Conservation (phyloP, 2,888 invertebrate genomes). For the Portevinia maculata region DNA sequence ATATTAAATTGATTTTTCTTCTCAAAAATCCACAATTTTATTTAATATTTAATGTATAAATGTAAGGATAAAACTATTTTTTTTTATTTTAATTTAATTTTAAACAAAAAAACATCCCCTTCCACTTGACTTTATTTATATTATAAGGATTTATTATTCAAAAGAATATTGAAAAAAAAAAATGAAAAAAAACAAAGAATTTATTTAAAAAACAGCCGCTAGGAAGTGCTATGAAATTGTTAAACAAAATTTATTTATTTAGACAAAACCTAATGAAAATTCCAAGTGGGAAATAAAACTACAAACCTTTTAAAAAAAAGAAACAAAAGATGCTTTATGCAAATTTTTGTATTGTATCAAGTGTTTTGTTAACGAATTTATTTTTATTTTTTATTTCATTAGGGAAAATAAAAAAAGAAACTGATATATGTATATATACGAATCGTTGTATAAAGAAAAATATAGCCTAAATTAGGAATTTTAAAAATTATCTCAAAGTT, state of each 20-base stretch:
- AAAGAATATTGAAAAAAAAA: too few relatives aligned
- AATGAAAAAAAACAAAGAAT: too few relatives aligned
- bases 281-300: constrained; percentile 29
- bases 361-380: constrained; percentile 74
- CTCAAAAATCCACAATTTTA: constrained; percentile 39
- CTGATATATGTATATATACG: background rate
- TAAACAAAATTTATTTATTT: constrained; percentile 33
- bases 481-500: constrained; percentile 47
- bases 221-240: constrained; percentile 12
- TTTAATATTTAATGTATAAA: constrained; percentile 55
- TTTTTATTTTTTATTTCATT: constrained; percentile 46
- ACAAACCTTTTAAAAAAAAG: constrained; percentile 10
- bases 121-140: constrained; percentile 44
- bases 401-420: constrained; percentile 9
- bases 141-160: constrained; percentile 20
- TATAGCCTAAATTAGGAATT: constrained; percentile 64
- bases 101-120: constrained; percentile 19
- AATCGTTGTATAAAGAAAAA: constrained; percentile 44
- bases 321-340: constrained; percentile 60
- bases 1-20: constrained; percentile 47
- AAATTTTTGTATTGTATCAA: constrained; percentile 73
- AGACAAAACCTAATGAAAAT: constrained; percentile 16
- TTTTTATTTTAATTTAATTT: constrained; percentile 60
- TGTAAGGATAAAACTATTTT: constrained; percentile 32
- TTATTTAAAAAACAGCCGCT: constrained; percentile 21